Conservation (phyloP, 2,797 vertebrate genomes). For the Arremon brunneinucha region DNA sequence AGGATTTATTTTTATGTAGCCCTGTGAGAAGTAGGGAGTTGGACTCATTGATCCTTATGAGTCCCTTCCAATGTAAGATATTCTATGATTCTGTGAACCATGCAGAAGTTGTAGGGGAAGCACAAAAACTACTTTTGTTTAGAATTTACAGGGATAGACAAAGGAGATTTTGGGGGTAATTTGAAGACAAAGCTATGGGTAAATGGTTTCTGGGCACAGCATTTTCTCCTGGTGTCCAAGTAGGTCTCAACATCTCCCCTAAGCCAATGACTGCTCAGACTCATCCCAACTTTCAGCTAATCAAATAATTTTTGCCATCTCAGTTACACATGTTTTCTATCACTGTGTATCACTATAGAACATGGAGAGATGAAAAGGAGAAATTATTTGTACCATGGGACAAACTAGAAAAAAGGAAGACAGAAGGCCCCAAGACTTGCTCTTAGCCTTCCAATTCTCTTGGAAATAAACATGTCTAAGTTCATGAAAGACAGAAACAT, state of each 20-base stretch:
- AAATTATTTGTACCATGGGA: neutral
- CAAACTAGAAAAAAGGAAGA: neutral
- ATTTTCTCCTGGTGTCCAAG: neutral
- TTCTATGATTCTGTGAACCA: neutral
- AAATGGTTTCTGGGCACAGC: neutral
- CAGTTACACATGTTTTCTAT: neutral
- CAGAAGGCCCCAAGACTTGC: neutral
- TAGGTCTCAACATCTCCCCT: neutral
- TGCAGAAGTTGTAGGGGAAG: neutral
- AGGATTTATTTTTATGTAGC: neutral
- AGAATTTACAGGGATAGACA: neutral
- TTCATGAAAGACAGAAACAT: neutral
- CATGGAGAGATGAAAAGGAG: neutral
- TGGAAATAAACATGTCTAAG: neutral
- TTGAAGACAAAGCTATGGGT: neutral
- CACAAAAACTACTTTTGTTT: neutral
- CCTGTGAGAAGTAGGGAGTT: neutral
- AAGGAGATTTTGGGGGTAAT: neutral
- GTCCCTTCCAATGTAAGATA: neutral
- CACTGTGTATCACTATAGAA: neutral
- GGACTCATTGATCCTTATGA: neutral
- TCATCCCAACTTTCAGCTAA: neutral
- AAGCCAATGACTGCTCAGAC: neutral
- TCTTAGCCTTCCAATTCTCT: neutral
- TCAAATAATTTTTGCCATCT: neutral